Evolutionary conservation across 2,797 vertebrate species (phyloP).

Genomic region (Phoeniculus purpureus): DNA sequence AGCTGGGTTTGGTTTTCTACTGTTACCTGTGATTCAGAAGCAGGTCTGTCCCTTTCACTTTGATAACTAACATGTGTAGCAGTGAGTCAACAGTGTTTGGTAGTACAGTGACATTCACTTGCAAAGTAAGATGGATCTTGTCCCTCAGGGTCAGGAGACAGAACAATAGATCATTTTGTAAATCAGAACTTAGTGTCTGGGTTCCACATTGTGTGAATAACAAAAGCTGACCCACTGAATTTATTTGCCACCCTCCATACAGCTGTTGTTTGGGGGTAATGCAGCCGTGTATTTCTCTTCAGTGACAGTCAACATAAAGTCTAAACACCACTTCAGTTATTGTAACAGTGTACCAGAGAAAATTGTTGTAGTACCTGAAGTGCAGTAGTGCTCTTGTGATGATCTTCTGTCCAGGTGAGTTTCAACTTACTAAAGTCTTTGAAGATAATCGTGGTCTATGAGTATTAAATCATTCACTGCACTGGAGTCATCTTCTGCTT

Average conservation of each 20-base stretch:
- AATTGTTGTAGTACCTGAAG: background rate
- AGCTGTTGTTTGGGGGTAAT: background rate
- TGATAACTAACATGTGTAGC: background rate
- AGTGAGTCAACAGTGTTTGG: background rate
- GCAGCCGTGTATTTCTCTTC: background rate
- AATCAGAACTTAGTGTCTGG: background rate
- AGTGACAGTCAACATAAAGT: background rate
- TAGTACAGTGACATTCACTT: background rate
- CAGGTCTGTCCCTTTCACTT: background rate
- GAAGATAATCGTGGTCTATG: background rate
- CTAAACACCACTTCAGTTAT: background rate
- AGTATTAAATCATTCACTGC: background rate
- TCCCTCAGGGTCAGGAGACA: background rate
- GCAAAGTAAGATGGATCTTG: background rate
- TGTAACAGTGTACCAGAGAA: background rate
- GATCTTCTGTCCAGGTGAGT: background rate
- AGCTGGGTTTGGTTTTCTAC: background rate
- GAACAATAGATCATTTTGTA: background rate
- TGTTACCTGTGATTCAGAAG: background rate
- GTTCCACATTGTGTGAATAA: background rate
- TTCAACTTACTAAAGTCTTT: background rate
- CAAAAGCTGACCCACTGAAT: background rate
- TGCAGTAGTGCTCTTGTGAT: background rate
- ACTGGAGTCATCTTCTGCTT: background rate
- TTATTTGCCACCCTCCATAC: fast-evolving